Base-by-base conservation (phyloP, 2,113 vertebrate species). In the Conger conger region DNA sequence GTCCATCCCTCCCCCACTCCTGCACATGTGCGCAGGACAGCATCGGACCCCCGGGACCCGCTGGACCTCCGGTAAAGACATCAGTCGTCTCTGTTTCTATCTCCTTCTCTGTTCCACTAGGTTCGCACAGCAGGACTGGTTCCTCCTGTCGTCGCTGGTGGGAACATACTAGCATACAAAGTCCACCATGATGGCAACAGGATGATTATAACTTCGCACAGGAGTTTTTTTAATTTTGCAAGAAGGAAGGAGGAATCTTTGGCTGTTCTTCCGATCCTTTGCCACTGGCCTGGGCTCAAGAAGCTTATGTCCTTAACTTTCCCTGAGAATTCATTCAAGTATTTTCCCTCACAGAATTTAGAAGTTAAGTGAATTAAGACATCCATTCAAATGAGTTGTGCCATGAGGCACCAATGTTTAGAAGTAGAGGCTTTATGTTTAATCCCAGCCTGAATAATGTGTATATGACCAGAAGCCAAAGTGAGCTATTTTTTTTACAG, bases 21-120 rank as follows among this genome's bases (percentile, higher is more conserved):
- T 99, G 98, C 92, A 99, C 98, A 6, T 99, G 98, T 88, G 96
- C 97, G 54, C 98, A 99, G 88, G 98, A 99, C 91, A 99, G 97
- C 15, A 91, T 99, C 36, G 98, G 98, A 86, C 96, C 98, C 85
- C 97, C 95, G 83, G 98, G 98, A 87, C 97, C 98, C 33, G 94
- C 97, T 11, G 98, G 98, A 92, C 98, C 97, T 91, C 94, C 93
- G 89, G 98, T 99, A 97, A 97, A 95, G 79, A 94, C 86, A 86
- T 89, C 82, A 84, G 30, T 84, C 77, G 3, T 63, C 20, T 27
- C 23, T 63, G 18, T 63, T 11, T 63, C 57, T 50, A 33, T 81
- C 45, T 76, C 35, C 63, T 35, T 88, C 82, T 78, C 80, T 42
- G 50, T 88, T 76, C 85, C 35, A 80, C 87, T 83, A 81, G 73